A percentile compares a stretch with the other conserved stretches of the same genome.
These are phyloP conservation scores for Lysiphlebus fabarum DNA, from an alignment of 1,140 invertebrate genomes.

Conservation along the genomic window DNA sequence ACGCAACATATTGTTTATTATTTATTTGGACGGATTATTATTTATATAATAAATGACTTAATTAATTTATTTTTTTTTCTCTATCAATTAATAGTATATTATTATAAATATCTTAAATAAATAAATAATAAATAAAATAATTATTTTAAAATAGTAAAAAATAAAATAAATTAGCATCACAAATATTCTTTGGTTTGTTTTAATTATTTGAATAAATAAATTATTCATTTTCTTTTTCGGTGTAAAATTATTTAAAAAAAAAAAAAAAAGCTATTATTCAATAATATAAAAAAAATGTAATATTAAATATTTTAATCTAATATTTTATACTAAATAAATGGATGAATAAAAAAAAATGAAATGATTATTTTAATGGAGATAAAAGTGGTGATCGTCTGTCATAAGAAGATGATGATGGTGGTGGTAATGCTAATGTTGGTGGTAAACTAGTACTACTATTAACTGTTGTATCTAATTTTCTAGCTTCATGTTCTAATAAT, in stretches of 20 bases:
- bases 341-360: background rate
- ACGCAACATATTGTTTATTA: constrained; percentile 16
- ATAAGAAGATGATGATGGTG: constrained; percentile 35
- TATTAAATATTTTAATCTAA: background rate
- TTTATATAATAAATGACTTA: constrained; percentile 3
- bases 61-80: background rate
- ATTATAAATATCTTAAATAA: too few species aligned
- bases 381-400: constrained; percentile 51
- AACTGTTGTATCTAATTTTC: constrained; percentile 72
- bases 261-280: background rate
- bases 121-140: too few species aligned
- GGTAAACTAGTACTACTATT: constrained; percentile 61
- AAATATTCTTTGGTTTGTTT: too few species aligned
- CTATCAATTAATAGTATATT: background rate
- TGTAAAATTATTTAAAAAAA: background rate
- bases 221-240: too few species aligned
- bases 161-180: too few species aligned
- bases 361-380: constrained; percentile 10
- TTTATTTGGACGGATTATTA: constrained; percentile 11
- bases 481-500: constrained; percentile 79
- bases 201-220: background rate
- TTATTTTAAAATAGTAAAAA: too few species aligned
- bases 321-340: too few species aligned
- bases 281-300: background rate
- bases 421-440: constrained; percentile 49